A percentile compares a stretch with the other conserved stretches of the same genome.
These are phyloP conservation scores for Tethea ocularis DNA, from an alignment of 2,888 invertebrate species.

Conservation along the genomic window DNA sequence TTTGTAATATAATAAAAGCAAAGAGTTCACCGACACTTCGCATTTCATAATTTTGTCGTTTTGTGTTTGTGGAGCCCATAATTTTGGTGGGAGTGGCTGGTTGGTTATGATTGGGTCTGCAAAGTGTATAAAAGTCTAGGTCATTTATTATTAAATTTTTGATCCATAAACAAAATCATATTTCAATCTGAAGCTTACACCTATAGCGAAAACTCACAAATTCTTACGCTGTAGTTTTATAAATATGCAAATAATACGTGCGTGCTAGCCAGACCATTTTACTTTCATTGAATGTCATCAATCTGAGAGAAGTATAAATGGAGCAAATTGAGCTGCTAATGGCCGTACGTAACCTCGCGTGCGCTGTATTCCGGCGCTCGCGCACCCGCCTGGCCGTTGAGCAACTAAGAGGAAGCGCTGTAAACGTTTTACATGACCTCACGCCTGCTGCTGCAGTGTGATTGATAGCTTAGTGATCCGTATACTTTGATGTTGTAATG, in stretches of 20 bases:
- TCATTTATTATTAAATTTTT: no score
- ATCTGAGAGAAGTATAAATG: conserved; percentile 1
- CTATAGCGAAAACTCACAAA: not conserved
- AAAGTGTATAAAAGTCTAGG: no score
- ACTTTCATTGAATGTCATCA: not conserved
- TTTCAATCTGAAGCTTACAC: no score
- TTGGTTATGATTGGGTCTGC: not conserved
- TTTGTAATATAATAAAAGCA: not conserved
- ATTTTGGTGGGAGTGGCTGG: not conserved
- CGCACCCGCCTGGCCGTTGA: conserved; percentile 24
- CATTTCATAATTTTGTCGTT: not conserved
- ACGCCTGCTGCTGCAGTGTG: conserved; percentile 1
- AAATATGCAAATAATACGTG: not conserved
- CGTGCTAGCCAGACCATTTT: not conserved
- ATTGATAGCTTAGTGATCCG: not conserved
- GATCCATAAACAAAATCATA: no score
- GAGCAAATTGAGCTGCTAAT: not conserved
- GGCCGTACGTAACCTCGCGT: conserved; percentile 25
- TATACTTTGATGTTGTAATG: not conserved
- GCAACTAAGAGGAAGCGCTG: conserved; percentile 40
- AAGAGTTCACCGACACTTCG: not conserved
- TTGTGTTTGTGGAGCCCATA: not conserved
- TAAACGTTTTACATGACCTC: conserved; percentile 11
- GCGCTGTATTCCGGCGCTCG: conserved; percentile 32
- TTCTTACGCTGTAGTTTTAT: not conserved